Evolutionary conservation across 2,113 vertebrate species (phyloP).

Genomic region (Cyanoderma ruficeps): DNA sequence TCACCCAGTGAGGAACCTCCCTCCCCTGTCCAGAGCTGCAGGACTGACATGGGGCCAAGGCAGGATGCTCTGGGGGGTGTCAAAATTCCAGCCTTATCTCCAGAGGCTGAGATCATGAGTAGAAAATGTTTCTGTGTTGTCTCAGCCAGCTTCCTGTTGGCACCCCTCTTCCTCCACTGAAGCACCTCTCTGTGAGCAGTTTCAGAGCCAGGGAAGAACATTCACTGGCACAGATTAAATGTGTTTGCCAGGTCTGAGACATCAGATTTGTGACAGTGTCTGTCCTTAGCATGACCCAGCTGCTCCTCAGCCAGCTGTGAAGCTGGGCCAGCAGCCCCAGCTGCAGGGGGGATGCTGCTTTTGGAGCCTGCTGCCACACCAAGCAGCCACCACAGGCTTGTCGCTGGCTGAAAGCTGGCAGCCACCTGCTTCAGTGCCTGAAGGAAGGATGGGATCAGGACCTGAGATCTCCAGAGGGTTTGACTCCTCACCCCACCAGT

Average conservation of each 20-base stretch:
- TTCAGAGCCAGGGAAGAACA: not conserved
- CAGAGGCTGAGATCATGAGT: not conserved
- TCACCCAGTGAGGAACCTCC: not conserved
- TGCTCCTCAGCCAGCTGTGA: not conserved
- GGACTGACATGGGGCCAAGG: not conserved
- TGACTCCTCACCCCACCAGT: not conserved
- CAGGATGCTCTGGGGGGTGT: not conserved
- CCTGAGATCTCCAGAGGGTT: not conserved
- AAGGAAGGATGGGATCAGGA: not conserved
- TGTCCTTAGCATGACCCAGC: not conserved
- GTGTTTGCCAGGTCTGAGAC: not conserved
- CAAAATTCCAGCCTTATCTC: constrained; percentile 57
- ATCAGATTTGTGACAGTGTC: not conserved
- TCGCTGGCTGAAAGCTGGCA: not conserved
- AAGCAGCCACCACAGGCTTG: not conserved
- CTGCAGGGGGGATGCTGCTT: not conserved
- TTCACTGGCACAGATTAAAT: not conserved
- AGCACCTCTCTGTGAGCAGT: not conserved
- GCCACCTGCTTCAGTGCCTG: not conserved
- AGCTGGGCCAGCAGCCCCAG: not conserved
- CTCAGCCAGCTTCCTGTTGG: constrained; percentile 37
- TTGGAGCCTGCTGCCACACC: not conserved
- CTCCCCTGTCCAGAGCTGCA: not conserved
- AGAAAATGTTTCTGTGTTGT: constrained; percentile 39
- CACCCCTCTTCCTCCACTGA: not conserved